Conservation (phyloP, 2,113 vertebrate species). For the Nothobranchius kuhntae region DNA sequence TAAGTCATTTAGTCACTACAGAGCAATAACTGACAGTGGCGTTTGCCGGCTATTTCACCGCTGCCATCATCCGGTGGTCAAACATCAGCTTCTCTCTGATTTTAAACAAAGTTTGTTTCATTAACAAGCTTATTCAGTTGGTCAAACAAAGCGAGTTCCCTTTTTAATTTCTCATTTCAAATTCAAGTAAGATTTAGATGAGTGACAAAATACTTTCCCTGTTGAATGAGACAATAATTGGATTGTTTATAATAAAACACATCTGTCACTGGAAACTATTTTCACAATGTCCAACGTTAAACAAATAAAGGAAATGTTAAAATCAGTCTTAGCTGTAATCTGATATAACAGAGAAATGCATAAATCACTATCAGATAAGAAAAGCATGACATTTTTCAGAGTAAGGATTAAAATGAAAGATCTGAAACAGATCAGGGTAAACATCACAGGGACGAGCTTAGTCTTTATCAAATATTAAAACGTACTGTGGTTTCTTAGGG, state of each 20-base stretch:
- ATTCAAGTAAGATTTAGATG: background rate
- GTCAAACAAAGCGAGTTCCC: background rate
- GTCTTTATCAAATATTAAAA: background rate
- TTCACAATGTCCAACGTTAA: no score
- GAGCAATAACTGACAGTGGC: constrained; percentile 67
- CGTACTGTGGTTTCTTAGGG: background rate
- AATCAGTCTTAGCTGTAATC: no score
- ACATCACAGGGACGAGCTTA: background rate
- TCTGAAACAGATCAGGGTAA: no score
- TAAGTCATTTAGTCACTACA: constrained; percentile 15
- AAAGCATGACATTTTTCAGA: no score
- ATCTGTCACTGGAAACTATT: no score
- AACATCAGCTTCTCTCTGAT: constrained; percentile 37
- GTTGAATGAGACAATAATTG: background rate
- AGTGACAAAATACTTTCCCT: background rate
- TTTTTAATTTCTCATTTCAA: background rate
- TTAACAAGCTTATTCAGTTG: constrained; percentile 25
- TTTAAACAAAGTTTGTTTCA: constrained; percentile 11
- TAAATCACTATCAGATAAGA: no score
- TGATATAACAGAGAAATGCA: no score
- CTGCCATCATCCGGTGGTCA: constrained; percentile 51
- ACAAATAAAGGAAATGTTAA: no score
- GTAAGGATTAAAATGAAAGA: no score
- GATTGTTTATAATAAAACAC: background rate
- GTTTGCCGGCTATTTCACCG: constrained; percentile 50